Conservation (phyloP, 2,797 vertebrate genomes). For the Chiroxiphia lanceolata region DNA sequence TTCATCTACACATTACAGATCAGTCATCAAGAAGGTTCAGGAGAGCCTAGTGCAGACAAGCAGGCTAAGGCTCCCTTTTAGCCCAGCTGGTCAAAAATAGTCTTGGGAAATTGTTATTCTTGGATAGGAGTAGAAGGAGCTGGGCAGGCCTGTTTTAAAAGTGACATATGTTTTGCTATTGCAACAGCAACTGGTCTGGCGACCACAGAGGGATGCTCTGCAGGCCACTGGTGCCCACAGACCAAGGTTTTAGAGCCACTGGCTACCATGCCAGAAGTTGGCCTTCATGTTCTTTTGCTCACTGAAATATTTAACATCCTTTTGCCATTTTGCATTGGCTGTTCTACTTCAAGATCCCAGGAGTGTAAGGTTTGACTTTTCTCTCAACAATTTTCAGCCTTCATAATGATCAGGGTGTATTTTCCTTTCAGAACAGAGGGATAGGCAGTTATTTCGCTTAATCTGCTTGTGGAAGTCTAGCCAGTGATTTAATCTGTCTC, state of each 20-base stretch:
- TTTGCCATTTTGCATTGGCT: conserved; percentile 22
- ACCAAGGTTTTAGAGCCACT: not conserved
- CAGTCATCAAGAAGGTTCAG: not conserved
- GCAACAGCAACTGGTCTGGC: not conserved
- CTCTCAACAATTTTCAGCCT: conserved; percentile 1
- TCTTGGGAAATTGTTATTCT: not conserved
- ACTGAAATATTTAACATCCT: conserved; percentile 45
- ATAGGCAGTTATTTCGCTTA: conserved; percentile 1
- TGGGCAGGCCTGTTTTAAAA: not conserved
- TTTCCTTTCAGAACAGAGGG: conserved; percentile 5
- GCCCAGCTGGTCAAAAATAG: not conserved
- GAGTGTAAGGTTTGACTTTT: conserved; percentile 4
- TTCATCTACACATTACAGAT: not conserved
- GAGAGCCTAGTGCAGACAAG: not conserved
- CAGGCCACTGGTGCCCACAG: not conserved
- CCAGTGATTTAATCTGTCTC: not conserved
- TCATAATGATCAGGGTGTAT: not conserved
- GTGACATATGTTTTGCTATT: not conserved
- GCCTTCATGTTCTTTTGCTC: not conserved
- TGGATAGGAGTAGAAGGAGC: not conserved
- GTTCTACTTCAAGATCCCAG: conserved; percentile 3
- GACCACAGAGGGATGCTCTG: not conserved
- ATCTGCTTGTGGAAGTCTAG: conserved; percentile 16
- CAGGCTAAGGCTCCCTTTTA: not conserved
- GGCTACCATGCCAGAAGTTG: conserved; percentile 1